Evolutionary conservation across 2,888 invertebrate species (phyloP), one percentile per base, ranked within the genome.

Genomic region (Eudasyphora cyanicolor): DNA sequence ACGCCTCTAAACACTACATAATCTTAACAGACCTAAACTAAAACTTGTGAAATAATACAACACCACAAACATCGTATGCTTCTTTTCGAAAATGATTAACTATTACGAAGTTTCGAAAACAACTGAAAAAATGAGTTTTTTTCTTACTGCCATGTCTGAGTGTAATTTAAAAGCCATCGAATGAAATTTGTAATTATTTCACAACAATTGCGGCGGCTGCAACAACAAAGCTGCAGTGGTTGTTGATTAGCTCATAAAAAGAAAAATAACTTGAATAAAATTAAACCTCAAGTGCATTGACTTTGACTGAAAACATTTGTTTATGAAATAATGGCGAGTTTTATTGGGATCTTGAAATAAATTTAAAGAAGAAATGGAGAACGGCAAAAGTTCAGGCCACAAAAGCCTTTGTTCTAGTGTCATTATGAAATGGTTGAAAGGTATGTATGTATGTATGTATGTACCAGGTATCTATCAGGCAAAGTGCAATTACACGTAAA

Each of bases 161-260:
- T 38, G 38, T 38, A 38, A 62, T 32, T 32, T 32, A 17, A 62
- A 35, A 62, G 6, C 35, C 29, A 19, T 35, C n/a, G 17, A 35
- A 21, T 64, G 32, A n/a, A 62, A 64, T 35, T 38, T 49, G 49
- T 19, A 49, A 49, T 19, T 49, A 49, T 49, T 49, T 49, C 49
- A 19, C 49, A 49, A 49, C 19, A 19, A 49, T 17, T 6, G 19
- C 49, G 8, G 19, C 49, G 19, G 17, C 17, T 8, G 49, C 8
- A 17, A 19, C 49, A 49, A 35, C 49, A 19, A 49, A 49, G 17
- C 4, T 19, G 10, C 5, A 35, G 17, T 19, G 49, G 17, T 49
- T 5, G 35, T 35, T 49, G 49, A 49, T 49, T 49, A 49, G 49
- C 49, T 17, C 49, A 49, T 19, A 49, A 7, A 49, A 49, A 17